Evolutionary conservation across 2,113 vertebrate species (phyloP).

Genomic region (Notothenia rossii): DNA sequence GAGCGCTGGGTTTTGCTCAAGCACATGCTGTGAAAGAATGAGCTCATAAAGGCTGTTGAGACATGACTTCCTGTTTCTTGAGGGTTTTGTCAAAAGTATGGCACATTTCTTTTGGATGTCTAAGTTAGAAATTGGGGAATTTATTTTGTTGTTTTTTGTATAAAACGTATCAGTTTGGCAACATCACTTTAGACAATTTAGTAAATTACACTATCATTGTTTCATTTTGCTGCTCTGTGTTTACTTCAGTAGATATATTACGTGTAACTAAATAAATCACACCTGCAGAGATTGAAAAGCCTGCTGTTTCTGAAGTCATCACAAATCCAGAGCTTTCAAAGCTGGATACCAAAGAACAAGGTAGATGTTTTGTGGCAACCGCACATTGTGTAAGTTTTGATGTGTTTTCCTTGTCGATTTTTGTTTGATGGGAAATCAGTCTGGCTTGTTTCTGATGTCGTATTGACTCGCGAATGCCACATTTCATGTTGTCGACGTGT

Average conservation of each 20-base stretch:
- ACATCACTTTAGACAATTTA: not conserved
- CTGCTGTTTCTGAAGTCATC: not conserved
- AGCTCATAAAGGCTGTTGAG: not conserved
- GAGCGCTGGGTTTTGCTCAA: conserved; percentile 2
- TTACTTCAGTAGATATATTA: not conserved
- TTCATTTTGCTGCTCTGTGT: not conserved
- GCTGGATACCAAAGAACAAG: not conserved
- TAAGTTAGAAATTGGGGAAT: not conserved
- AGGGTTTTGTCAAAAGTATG: conserved; percentile 15
- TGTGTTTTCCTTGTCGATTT: not conserved
- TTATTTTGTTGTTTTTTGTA: conserved; percentile 1
- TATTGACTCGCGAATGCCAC: not conserved
- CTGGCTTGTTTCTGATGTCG: not conserved
- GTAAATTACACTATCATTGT: not conserved
- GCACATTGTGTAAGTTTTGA: not conserved
- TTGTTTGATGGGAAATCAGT: not conserved
- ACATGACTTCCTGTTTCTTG: not conserved
- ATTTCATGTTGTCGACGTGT: conserved; percentile 7
- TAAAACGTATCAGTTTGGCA: not conserved
- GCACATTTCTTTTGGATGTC: conserved; percentile 20
- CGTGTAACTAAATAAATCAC: not conserved
- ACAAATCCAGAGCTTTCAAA: conserved; percentile 16
- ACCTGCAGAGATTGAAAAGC: not conserved
- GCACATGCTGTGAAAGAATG: not conserved
- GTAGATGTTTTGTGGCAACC: not conserved